A percentile compares a stretch with the other conserved stretches of the same genome.
Conservation (phyloP, 2,797 vertebrate species). For the Sebastes baramenuke region DNA sequence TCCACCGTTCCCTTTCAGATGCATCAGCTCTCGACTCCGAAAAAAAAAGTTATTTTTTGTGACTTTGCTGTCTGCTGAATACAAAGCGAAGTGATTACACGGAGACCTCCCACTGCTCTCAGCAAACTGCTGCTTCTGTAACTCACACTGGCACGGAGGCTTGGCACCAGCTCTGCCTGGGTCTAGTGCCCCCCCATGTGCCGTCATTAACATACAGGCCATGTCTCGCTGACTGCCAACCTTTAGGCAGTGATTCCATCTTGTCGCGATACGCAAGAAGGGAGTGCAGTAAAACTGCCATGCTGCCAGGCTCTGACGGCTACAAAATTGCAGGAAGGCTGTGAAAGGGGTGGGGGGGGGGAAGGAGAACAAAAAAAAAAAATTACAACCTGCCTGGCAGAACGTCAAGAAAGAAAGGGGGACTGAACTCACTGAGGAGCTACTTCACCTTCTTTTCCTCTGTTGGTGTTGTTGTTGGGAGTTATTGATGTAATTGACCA, state of each 20-base stretch:
- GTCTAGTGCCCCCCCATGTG: conserved; percentile 17
- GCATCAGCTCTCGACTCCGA: conserved; percentile 24
- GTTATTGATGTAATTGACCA: conserved; percentile 78
- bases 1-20: conserved; percentile 17
- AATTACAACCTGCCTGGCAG: conserved; percentile 70
- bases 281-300: conserved; percentile 73
- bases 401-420: conserved; percentile 56
- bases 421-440: conserved; percentile 63
- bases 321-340: conserved; percentile 69
- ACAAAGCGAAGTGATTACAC: conserved; percentile 72
- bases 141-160: conserved; percentile 47
- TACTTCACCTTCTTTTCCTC: conserved; percentile 66
- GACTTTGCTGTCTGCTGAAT: conserved; percentile 65
- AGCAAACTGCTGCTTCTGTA: conserved; percentile 62
- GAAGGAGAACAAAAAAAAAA: conserved; percentile 40
- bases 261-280: conserved; percentile 61
- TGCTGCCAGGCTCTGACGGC: conserved; percentile 70
- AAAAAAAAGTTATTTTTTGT: conserved; percentile 59
- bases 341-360: conserved; percentile 37
- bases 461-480: conserved; percentile 65
- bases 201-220: conserved; percentile 77
- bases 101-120: conserved; percentile 62
- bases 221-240: conserved; percentile 72
- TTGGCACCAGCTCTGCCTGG: conserved; percentile 51
- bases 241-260: conserved; percentile 79